A percentile compares a stretch with the other conserved stretches of the same genome.
phyloP scores from a whole-genome alignment of 2,888 invertebrate genomes.

The Osedax fenrisi region DNA sequence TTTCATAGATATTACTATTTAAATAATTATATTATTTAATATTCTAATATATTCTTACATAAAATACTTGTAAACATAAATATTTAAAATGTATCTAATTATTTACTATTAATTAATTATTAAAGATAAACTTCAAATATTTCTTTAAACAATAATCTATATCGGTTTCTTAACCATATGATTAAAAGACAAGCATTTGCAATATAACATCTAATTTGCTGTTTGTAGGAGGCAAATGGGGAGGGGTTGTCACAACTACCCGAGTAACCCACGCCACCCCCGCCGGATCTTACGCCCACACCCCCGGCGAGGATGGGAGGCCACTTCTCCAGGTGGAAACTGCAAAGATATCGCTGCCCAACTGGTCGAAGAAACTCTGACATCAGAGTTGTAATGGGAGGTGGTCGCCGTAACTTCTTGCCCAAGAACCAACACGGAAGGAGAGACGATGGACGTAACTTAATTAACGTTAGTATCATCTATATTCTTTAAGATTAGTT shows the following conservation, averaged over 20 bases:
- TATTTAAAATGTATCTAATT: too few species aligned
- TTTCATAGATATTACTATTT: too few species aligned
- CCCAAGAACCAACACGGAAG: neutral
- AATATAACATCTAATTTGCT: too few species aligned
- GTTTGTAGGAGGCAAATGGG: slow-evolving; percentile 43
- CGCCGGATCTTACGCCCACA: slow-evolving; percentile 44
- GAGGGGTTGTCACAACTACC: slow-evolving; percentile 47
- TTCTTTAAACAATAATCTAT: too few species aligned
- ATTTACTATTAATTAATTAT: too few species aligned
- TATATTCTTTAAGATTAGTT: too few species aligned
- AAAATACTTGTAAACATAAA: too few species aligned
- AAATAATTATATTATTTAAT: too few species aligned
- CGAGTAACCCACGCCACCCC: slow-evolving; percentile 50
- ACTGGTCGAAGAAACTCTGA: neutral
- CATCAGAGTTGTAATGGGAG: slow-evolving; percentile 11
- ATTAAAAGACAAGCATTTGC: too few species aligned
- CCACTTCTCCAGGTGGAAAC: neutral
- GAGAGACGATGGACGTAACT: neutral
- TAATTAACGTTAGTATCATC: neutral
- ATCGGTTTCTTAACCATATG: too few species aligned
- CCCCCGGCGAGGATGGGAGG: slow-evolving; percentile 37
- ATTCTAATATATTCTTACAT: too few species aligned
- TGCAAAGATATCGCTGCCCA: slow-evolving; percentile 10
- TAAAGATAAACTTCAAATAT: too few species aligned
- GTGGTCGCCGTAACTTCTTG: neutral